These are phyloP conservation scores for Trilocha varians DNA, from an alignment of 2,888 invertebrate genomes.

Conservation along the genomic window DNA sequence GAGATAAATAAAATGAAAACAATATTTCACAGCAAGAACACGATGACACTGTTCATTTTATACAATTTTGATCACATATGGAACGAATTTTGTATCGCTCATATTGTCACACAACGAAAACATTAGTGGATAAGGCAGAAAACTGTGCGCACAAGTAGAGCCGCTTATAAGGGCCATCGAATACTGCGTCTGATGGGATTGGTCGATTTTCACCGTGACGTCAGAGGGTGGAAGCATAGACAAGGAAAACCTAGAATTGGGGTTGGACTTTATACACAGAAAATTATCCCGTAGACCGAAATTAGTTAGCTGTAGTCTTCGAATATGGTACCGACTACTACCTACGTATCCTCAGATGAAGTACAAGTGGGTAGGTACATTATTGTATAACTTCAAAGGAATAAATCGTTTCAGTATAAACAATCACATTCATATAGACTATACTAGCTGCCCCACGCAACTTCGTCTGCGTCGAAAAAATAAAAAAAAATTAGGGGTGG, in stretches of 20 bases:
- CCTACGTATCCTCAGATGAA: too few relatives aligned
- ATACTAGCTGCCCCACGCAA: too few relatives aligned
- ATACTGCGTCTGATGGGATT: conserved; percentile 71
- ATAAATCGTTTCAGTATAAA: too few relatives aligned
- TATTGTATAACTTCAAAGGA: too few relatives aligned
- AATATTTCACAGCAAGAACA: conserved; percentile 41
- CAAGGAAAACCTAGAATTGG: conserved; percentile 50
- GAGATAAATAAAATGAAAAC: conserved; percentile 44
- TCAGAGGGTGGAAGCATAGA: conserved; percentile 73
- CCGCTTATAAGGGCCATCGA: conserved; percentile 56
- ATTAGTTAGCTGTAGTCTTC: too few relatives aligned
- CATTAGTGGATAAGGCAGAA: conserved; percentile 53
- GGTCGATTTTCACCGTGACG: conserved; percentile 76
- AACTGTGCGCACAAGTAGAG: conserved; percentile 52
- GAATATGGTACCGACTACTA: too few relatives aligned
- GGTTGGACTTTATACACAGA: too few relatives aligned
- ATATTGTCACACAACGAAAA: conserved; percentile 59
- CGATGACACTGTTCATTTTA: conserved; percentile 46
- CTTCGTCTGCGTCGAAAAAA: too few relatives aligned
- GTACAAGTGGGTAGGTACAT: too few relatives aligned
- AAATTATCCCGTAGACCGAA: too few relatives aligned
- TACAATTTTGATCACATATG: conserved; percentile 48
- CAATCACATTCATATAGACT: too few relatives aligned
- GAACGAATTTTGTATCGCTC: conserved; percentile 46
- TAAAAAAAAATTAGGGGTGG: too few relatives aligned